Percentiles rank a stretch among this genome's conserved stretches.
Conservation (phyloP, 2,888 invertebrate genomes). For the Limenitis camilla region DNA sequence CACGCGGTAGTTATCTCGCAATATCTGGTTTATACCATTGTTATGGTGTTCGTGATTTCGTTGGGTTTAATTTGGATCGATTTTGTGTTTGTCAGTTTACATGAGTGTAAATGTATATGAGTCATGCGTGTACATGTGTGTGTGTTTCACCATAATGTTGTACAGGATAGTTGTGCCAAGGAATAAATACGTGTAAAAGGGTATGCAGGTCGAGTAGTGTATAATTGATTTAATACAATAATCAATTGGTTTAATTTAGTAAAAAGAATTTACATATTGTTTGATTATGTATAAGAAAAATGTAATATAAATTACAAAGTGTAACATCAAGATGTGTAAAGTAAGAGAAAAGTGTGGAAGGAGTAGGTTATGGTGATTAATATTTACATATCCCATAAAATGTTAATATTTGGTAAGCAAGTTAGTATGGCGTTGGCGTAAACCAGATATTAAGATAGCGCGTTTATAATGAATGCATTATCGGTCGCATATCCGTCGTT, state of each 20-base stretch:
- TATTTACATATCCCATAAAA: conserved; percentile 27
- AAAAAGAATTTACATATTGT: neutral
- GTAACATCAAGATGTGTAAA: neutral
- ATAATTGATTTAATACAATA: no score
- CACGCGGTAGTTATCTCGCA: conserved; percentile 88
- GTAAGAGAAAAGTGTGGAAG: neutral
- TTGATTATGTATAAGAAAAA: neutral
- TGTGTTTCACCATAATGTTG: neutral
- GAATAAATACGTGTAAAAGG: neutral
- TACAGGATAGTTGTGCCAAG: neutral
- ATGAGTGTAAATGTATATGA: neutral
- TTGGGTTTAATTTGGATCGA: neutral
- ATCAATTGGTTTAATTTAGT: neutral
- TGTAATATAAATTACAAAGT: neutral
- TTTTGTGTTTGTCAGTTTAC: neutral
- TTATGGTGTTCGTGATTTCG: neutral
- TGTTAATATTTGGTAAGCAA: conserved; percentile 45
- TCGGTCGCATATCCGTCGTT: conserved; percentile 49
- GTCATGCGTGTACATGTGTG: neutral
- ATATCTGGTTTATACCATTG: conserved; percentile 79
- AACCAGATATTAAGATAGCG: conserved; percentile 71
- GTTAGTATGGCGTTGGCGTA: conserved; percentile 69
- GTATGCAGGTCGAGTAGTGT: no score
- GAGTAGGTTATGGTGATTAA: conserved; percentile 14
- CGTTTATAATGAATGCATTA: conserved; percentile 48